Base-by-base conservation (phyloP, 2,113 vertebrate species). In the Lepisosteus oculatus region DNA sequence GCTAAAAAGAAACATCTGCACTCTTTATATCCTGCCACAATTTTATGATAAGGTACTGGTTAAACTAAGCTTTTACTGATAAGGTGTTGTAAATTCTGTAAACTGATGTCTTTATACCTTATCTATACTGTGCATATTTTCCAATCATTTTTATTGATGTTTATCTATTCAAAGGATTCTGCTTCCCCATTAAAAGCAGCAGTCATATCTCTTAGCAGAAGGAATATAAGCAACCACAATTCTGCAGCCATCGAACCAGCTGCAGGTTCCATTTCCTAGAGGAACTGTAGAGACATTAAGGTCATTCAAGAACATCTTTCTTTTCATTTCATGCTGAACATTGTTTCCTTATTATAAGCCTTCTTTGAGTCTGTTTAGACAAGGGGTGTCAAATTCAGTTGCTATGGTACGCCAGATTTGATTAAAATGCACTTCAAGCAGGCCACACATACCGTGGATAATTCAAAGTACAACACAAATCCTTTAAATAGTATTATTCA, bases 91-190 rank as follows among this genome's bases (percentile, higher is more conserved):
- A 64, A 64, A 64, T 64, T 12, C 42, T 29, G 42, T 29, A 41
- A 64, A 43, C 62, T 64, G 62, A 64, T 64, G 62, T 64, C 62
- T 64, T 64, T 64, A 64, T 64, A n/a, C 42, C 62, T 64, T 64
- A 64, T 64, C 62, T 42, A 64, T 64, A 7, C 62, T 41, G 12
- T 42, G 42, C 62, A 64, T 64, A 64, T 41, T 64, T 64, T 64
- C n/a, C 62, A 64, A 3, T 64, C 62, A 41, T 64, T 64, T 64
- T 12, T 41, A 64, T 64, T 64, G 62, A 64, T 64, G 62, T 29
- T 13, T 43, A 64, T 43, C 62, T 64, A 15, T 11, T 43, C 17
- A 13, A 64, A 64, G 41, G 8, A 64, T 4, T 64, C 62, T 62
- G 61, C 61, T 62, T 17, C 17, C 3, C 3, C 17, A 64, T 17